Percentiles rank a stretch among this genome's conserved stretches.
These are phyloP conservation scores for Drosophila bunnanda DNA, from an alignment of 2,888 invertebrate genomes.

Conservation along the genomic window DNA sequence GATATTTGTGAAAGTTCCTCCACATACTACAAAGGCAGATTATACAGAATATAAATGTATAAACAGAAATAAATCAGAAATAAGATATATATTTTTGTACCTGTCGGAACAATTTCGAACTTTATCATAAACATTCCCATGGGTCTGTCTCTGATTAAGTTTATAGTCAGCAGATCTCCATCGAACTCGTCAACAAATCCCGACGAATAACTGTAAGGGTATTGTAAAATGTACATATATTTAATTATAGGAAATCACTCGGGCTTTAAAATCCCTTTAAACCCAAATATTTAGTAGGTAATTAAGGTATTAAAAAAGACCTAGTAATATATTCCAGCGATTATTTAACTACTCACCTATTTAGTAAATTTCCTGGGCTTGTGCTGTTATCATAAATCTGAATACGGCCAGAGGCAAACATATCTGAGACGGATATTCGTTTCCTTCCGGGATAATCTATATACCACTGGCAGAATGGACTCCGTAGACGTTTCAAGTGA, in stretches of 20 bases:
- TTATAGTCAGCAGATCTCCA: slow-evolving; percentile 51
- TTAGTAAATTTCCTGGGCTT: slow-evolving; percentile 24
- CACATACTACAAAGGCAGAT: slow-evolving; percentile 86
- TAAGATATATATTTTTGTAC: neutral
- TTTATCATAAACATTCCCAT: rapidly evolving
- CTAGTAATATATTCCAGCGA: rapidly evolving
- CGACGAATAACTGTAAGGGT: neutral
- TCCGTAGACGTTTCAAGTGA: slow-evolving; percentile 89
- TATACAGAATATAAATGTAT: neutral
- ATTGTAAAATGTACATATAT: neutral
- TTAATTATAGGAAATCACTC: neutral
- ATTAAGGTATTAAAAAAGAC: neutral
- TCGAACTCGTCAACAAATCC: slow-evolving; percentile 33
- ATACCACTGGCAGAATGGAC: slow-evolving; percentile 87
- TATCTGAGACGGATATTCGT: slow-evolving; percentile 80
- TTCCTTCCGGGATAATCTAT: slow-evolving; percentile 88
- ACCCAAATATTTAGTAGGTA: too few species aligned
- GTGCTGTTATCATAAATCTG: slow-evolving; percentile 65
- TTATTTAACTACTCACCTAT: neutral
- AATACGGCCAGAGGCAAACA: rapidly evolving
- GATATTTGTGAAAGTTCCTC: slow-evolving; percentile 88
- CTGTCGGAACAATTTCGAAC: slow-evolving; percentile 1
- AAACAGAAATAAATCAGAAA: neutral
- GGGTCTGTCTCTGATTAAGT: rapidly evolving
- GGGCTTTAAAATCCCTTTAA: too few species aligned